Evolutionary conservation across 2,113 vertebrate species (phyloP), one percentile per base, ranked within the genome.

Genomic region (Halcyon senegalensis): DNA sequence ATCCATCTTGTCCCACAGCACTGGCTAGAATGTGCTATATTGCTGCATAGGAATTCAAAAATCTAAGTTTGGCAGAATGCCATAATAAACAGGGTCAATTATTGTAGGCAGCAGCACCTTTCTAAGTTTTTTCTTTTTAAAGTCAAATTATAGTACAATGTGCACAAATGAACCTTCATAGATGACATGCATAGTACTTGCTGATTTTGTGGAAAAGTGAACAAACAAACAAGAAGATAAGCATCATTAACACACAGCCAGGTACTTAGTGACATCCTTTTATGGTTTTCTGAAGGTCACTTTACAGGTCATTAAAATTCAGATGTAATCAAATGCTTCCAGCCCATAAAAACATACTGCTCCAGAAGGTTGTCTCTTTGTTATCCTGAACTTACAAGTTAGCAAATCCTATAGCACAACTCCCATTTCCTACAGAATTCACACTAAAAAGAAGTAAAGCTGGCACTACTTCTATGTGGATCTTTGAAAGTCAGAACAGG

Each of bases 121-220:
- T 1, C 8, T 43, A 5, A 11, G 51, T 27, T 48, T 63, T 58
- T 59, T 35, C 35, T 35, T 58, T 67, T 35, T 46, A 5, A 81
- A 83, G 17, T 50, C 27, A 58, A 62, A 74, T 55, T 13, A 17
- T 7, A 44, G 19, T 19, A 81, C 21, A 68, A 88, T 1, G 1
- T 44, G 33, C 30, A 90, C 35, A 84, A 93, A 75, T 23, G 28
- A 70, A 43, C 19, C 35, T 75, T 68, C 64, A 25, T 0, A 69
- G 41, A 62, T 31, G 16, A 84, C 33, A 12, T 11, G 7, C n/a
- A 75, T 7, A 77, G 30, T 17, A 84, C 31, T 78, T 91, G 87
- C 95, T 94, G 93, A 91, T 78, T 87, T 84, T 70, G 87, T 72
- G 81, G 91, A 86, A 95, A 96, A 86, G 35, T 27, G 39, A 67